Conservation (phyloP, 2,888 invertebrate species). For the Athalia rosae region DNA sequence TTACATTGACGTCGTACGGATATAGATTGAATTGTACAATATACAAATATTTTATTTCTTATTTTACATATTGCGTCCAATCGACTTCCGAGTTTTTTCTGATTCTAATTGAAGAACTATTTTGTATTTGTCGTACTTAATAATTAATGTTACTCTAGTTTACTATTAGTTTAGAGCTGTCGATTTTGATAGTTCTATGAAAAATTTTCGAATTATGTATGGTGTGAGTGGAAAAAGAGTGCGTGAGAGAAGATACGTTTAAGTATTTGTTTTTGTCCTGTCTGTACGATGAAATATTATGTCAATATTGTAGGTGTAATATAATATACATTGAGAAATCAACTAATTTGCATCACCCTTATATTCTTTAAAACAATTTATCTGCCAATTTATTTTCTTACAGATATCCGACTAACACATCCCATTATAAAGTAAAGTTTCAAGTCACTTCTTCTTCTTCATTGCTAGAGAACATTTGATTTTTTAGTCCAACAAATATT, state of each 20-base stretch:
- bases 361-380: constrained; percentile 10
- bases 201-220: constrained; percentile 26
- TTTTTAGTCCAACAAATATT: background rate
- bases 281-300: constrained; percentile 45
- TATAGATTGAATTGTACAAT: constrained; percentile 37
- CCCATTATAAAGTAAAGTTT: too few species aligned
- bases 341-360: constrained; percentile 33
- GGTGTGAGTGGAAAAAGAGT: constrained; percentile 21
- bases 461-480: constrained; percentile 3
- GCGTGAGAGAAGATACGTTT: constrained; percentile 34
- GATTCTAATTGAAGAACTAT: constrained; percentile 30
- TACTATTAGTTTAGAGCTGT: constrained; percentile 16
- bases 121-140: constrained; percentile 41
- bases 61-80: constrained; percentile 33
- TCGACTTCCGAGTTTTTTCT: constrained; percentile 26
- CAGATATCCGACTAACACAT: too few species aligned
- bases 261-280: constrained; percentile 45
- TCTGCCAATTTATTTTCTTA: constrained; percentile 40
- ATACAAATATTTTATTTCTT: constrained; percentile 48
- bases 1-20: constrained; percentile 17
- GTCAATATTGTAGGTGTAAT: constrained; percentile 55
- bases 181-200: constrained; percentile 22
- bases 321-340: constrained; percentile 53
- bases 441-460: too few species aligned
- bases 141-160: constrained; percentile 23